phyloP scores from a whole-genome alignment of 2,113 vertebrate genomes.

The Motacilla tschutschensis region DNA sequence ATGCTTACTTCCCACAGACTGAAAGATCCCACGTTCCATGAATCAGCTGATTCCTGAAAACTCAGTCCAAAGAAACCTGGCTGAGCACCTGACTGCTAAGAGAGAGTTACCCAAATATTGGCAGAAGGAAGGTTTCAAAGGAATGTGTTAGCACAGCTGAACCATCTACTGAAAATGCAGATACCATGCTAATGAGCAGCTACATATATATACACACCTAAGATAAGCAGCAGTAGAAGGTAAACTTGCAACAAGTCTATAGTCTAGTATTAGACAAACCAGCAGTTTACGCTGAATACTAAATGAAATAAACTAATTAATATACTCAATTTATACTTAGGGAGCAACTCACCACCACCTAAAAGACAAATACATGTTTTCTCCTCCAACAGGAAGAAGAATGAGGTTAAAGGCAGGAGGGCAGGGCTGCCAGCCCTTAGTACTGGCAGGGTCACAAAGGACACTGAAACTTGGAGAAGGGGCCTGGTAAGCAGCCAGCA shows the following conservation, averaged over 20 bases:
- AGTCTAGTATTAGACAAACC: not conserved
- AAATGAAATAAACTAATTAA: not conserved
- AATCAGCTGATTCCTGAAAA: not conserved
- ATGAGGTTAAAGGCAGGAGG: not conserved
- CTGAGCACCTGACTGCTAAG: not conserved
- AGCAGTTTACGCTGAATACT: not conserved
- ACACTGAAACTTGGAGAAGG: not conserved
- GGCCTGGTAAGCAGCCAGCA: not conserved
- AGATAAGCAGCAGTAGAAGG: not conserved
- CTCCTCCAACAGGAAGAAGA: not conserved
- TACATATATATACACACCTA: not conserved
- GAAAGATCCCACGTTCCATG: not conserved
- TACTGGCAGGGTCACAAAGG: not conserved
- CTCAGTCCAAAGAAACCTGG: not conserved
- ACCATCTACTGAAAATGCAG: not conserved
- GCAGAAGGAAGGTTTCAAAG: not conserved
- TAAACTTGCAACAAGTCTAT: not conserved
- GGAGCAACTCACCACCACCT: not conserved
- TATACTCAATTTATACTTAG: not conserved
- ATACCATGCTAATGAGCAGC: not conserved
- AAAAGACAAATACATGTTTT: not conserved
- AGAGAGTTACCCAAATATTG: not conserved
- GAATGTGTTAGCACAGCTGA: not conserved
- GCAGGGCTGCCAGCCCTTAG: not conserved
- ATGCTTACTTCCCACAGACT: not conserved